phyloP scores from a whole-genome alignment of 2,888 invertebrate species.

The Sarcophaga carnaria region DNA sequence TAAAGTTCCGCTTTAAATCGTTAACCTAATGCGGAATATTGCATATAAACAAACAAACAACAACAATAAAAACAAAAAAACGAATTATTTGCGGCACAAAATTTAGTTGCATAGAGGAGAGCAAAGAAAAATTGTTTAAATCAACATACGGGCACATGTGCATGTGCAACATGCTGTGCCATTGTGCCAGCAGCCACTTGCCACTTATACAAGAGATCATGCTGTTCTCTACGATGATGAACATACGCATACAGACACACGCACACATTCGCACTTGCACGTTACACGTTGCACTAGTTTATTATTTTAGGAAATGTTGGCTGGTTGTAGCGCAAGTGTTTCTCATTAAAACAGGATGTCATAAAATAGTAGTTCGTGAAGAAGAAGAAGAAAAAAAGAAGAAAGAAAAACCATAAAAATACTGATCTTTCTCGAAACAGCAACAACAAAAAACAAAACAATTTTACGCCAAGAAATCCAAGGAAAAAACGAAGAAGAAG shows the following conservation, averaged over 20 bases:
- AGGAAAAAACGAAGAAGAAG: neutral
- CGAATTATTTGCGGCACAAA: conserved; percentile 7
- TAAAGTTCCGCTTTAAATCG: conserved; percentile 50
- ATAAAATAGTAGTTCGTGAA: conserved; percentile 54
- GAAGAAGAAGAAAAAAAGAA: neutral
- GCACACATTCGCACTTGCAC: conserved; percentile 9
- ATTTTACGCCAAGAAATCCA: neutral
- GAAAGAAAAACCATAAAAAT: conserved; percentile 41
- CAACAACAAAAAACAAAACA: conserved; percentile 17
- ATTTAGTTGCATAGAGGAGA: neutral
- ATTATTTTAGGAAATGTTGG: conserved; percentile 1
- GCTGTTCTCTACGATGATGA: neutral
- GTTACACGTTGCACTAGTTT: conserved; percentile 11
- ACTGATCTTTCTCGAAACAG: conserved; percentile 10
- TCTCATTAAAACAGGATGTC: conserved; percentile 64
- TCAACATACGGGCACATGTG: conserved; percentile 16
- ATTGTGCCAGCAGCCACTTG: conserved; percentile 8
- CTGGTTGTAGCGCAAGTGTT: conserved; percentile 46
- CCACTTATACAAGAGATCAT: neutral
- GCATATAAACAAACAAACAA: neutral
- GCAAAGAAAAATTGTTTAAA: conserved; percentile 4
- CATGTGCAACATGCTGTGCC: conserved; percentile 55
- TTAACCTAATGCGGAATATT: conserved; percentile 13
- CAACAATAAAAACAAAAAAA: conserved; percentile 20
- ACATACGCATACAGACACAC: neutral